Conservation (phyloP, 2,797 vertebrate species). For the Syngnathus acus region DNA sequence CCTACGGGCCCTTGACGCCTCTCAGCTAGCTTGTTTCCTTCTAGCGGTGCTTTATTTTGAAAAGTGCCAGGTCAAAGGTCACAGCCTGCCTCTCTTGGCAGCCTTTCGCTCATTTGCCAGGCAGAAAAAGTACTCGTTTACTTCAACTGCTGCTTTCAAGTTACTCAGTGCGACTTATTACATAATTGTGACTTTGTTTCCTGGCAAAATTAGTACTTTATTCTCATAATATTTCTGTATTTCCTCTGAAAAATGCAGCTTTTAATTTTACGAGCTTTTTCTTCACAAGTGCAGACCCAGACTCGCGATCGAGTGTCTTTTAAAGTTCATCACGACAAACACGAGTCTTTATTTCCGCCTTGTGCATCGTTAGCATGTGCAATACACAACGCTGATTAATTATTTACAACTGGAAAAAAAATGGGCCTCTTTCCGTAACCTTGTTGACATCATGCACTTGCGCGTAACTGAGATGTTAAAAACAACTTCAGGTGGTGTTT, state of each 20-base stretch:
- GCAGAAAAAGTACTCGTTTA: neutral
- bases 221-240: neutral
- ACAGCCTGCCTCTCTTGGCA: slow-evolving; percentile 34
- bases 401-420: neutral
- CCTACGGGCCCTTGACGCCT: slow-evolving; percentile 33
- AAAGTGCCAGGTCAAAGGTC: slow-evolving; percentile 52
- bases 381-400: neutral
- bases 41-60: slow-evolving; percentile 46
- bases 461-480: neutral
- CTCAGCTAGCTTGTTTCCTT: slow-evolving; percentile 27
- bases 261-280: neutral
- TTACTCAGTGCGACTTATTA: too few relatives aligned
- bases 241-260: neutral
- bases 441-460: neutral
- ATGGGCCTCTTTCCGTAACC: neutral
- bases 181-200: neutral
- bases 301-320: neutral
- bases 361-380: neutral
- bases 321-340: neutral
- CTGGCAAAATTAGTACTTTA: too few relatives aligned
- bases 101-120: slow-evolving; percentile 52
- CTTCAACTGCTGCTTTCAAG: neutral
- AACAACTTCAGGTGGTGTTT: neutral
- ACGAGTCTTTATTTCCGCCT: neutral
- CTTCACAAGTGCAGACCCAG: neutral